Evolutionary conservation across 2,888 invertebrate species (phyloP).

Genomic region (Drosophila anceps): DNA sequence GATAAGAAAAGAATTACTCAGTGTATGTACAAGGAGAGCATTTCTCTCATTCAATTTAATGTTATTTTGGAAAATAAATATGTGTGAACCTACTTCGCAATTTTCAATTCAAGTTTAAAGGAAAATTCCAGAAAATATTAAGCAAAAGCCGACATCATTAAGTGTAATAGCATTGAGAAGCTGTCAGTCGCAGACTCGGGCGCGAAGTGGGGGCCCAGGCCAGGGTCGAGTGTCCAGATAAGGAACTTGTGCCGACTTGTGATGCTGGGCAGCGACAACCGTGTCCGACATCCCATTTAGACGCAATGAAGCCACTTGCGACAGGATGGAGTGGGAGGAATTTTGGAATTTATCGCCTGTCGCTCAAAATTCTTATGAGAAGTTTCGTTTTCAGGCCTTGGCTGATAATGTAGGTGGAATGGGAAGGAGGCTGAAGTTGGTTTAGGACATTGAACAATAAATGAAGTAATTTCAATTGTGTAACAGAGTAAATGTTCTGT

Average conservation of each 20-base stretch:
- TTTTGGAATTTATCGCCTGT: conserved; percentile 37
- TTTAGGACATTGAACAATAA: background rate
- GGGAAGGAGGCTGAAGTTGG: conserved; percentile 17
- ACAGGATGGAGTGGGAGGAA: conserved; percentile 1
- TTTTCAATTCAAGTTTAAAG: conserved; percentile 49
- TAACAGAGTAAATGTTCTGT: background rate
- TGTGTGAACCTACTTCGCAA: conserved; percentile 55
- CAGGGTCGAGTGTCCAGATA: conserved; percentile 44
- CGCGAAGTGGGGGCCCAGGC: background rate
- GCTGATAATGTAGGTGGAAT: conserved; percentile 14
- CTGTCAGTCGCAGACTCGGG: conserved; percentile 56
- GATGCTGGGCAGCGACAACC: conserved; percentile 19
- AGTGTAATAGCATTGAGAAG: conserved; percentile 67
- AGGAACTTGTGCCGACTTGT: conserved; percentile 24
- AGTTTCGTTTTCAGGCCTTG: conserved; percentile 25
- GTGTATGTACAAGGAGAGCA: conserved; percentile 60
- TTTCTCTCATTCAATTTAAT: conserved; percentile 62
- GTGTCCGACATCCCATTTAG: conserved; percentile 74
- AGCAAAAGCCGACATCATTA: conserved; percentile 69
- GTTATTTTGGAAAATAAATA: conserved; percentile 69
- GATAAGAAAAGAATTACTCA: conserved; percentile 33
- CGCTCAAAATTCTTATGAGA: conserved; percentile 55
- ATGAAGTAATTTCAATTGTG: background rate
- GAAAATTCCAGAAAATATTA: conserved; percentile 52
- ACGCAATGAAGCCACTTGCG: conserved; percentile 54